Conservation (phyloP, 2,113 vertebrate genomes). For the Gracilinanus agilis region DNA sequence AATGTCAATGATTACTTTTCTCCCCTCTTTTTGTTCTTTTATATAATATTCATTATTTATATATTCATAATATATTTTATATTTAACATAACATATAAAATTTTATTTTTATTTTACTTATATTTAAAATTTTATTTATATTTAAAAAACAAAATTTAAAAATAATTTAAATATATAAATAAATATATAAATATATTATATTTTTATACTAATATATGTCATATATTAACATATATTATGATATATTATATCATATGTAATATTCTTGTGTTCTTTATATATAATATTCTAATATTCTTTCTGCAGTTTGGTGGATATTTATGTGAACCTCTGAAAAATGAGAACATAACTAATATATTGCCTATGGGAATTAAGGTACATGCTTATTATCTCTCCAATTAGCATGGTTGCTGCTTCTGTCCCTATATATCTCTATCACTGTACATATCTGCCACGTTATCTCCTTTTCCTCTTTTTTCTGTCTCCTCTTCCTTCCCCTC, state of each 20-base stretch:
- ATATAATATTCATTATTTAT: not conserved
- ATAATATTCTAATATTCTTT: not conserved
- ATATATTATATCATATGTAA: too few relatives aligned
- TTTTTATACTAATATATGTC: too few relatives aligned
- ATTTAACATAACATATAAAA: too few relatives aligned
- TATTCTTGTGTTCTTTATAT: not conserved
- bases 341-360: not conserved
- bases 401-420: not conserved
- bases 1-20: not conserved
- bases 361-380: not conserved
- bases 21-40: not conserved
- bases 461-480: not conserved
- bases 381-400: not conserved
- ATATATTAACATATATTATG: too few relatives aligned
- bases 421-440: not conserved
- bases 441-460: not conserved
- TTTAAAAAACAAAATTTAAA: too few relatives aligned
- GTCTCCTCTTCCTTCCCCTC: not conserved
- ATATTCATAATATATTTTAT: too few relatives aligned
- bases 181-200: too few relatives aligned
- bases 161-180: too few relatives aligned
- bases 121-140: too few relatives aligned
- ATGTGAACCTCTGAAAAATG: not conserved
- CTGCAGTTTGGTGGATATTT: not conserved
- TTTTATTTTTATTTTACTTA: too few relatives aligned